Evolutionary conservation across 2,888 invertebrate genomes (phyloP), one percentile per base, ranked within the genome.

Genomic region (Homarus gammarus): DNA sequence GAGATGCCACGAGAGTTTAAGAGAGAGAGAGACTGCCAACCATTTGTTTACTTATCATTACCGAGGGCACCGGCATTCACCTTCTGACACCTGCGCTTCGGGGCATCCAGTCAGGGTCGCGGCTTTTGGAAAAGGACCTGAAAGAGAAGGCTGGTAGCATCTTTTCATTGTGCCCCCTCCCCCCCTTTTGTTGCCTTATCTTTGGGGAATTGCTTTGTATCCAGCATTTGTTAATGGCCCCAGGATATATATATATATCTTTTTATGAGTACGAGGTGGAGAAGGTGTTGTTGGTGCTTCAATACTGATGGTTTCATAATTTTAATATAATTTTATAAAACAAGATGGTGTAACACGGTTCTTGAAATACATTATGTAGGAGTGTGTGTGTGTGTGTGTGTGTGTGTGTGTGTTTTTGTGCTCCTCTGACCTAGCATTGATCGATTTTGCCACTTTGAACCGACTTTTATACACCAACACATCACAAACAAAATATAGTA

Each of bases 31-130:
- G 64, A 27, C 10, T 15, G 18, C 36, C 15, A n/a, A 36, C 36
- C n/a, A 61, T 56, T 79, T 79, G 79, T 79, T 79, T 79, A 79
- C 79, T 79, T 79, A 33, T 79, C 79, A 79, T 79, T 79, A 79
- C 79, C 15, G 27, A 38, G 38, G 79, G 79, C 36, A 49, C 61
- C n/a, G 33, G 56, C 79, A 22, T 79, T 79, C 38, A 78, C 51
- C 38, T 38, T n/a, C 79, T 79, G 79, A 79, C 79, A 79, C 79
- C 79, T 79, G 61, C 10, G 79, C 79, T 38, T 33, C 36, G 22
- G 79, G 79, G 36, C 61, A 79, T 79, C 79, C 38, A n/a, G 79
- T 79, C 38, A n/a, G 79, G 79, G 79, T 79, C 61, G 79, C 2
- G 79, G 79, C 61, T 61, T 79, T 33, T 18, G 56, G 56, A 5